Evolutionary conservation across 2,113 vertebrate species (phyloP), one percentile per base, ranked within the genome.

Genomic region (Myodes glareolus): DNA sequence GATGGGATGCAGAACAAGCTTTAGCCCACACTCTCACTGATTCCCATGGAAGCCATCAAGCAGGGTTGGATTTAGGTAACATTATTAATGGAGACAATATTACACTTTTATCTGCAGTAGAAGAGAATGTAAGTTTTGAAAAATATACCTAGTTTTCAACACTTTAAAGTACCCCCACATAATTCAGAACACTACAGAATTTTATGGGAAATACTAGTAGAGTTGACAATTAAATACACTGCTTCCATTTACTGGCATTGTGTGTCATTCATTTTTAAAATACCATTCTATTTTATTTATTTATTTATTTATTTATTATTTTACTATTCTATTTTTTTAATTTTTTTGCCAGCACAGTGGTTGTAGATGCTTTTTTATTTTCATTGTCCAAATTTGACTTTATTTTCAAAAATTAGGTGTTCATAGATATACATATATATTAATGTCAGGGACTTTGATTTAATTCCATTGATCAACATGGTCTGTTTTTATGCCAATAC

Each of bases 201-300:
- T 68, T 25, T 88, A 19, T 70, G 36, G n/a, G n/a, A 68, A n/a
- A 68, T 33, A 17, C 31, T 42, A 25, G 2, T 23, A 39, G 73
- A 16, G 5, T 4, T 61, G 23, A 13, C 31, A 23, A 7, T 0
- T 8, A 19, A 52, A 39, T 21, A 16, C 47, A 67, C 33, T 21
- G 9, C 1, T 39, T 39, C 8, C 29, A 8, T 23, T 1, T 2
- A 0, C 1, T 4, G 61, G 36, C 7, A 5, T 6, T 7, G 2
- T 33, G 13, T 14, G 21, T 17, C 1, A 13, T 89, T 47, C 16
- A 25, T 55, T 58, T 61, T 1, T 3, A 12, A 2, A 16, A 1
- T 9, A 0, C 55, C 45, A n/a, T n/a, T n/a, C n/a, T n/a, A n/a
- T n/a, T n/a, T n/a, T n/a, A n/a, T n/a, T n/a, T n/a, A n/a, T n/a